Conservation (phyloP, 1,140 invertebrate genomes). For the Drosophila watanabei region DNA sequence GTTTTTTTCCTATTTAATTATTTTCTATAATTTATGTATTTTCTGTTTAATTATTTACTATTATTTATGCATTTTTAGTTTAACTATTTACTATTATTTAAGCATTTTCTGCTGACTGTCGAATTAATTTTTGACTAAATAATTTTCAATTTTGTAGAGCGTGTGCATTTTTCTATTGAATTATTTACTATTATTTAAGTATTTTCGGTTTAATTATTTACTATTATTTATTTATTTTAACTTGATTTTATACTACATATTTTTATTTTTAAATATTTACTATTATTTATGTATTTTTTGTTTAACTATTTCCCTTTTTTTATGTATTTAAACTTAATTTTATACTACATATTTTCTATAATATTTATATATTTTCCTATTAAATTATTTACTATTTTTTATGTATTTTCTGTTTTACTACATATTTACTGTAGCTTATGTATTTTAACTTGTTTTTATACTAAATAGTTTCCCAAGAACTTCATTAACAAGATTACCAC, state of each 20-base stretch:
- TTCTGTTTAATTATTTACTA: not conserved
- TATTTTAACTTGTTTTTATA: not conserved
- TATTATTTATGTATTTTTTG: not conserved
- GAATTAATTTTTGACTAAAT: too few relatives aligned
- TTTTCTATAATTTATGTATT: not conserved
- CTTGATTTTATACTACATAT: too few relatives aligned
- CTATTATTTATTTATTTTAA: too few relatives aligned
- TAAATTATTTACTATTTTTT: too few relatives aligned
- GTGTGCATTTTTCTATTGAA: not conserved
- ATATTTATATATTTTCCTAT: not conserved
- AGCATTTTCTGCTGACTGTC: too few relatives aligned
- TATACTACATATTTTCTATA: too few relatives aligned
- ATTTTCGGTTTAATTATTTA: not conserved
- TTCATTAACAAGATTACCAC: constrained; percentile 13
- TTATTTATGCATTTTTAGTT: too few relatives aligned
- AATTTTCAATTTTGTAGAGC: too few relatives aligned
- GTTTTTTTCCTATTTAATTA: not conserved
- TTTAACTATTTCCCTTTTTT: not conserved
- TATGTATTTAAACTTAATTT: too few relatives aligned
- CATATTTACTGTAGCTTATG: too few relatives aligned
- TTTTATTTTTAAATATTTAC: not conserved
- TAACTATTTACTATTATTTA: too few relatives aligned
- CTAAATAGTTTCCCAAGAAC: not conserved
- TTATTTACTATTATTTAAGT: too few relatives aligned
- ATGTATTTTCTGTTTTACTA: not conserved